Evolutionary conservation across 1,140 invertebrate species (phyloP).

Genomic region (Apis laboriosa): DNA sequence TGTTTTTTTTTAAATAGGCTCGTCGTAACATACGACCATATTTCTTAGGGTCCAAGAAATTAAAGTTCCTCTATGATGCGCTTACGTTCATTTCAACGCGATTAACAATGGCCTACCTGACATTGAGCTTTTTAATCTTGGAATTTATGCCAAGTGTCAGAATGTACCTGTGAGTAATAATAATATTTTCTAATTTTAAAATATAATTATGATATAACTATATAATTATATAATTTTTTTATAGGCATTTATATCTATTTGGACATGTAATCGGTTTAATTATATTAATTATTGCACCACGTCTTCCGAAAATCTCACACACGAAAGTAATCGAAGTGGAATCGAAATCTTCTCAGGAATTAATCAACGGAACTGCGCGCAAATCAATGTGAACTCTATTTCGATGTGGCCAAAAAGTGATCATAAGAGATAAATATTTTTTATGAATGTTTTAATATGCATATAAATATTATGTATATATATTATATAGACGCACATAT

Average conservation of each 20-base stretch:
- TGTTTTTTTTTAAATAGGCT: slow-evolving; percentile 78
- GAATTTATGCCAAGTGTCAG: slow-evolving; percentile 87
- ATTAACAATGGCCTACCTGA: slow-evolving; percentile 91
- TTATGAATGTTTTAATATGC: slow-evolving; percentile 61
- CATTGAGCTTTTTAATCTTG: slow-evolving; percentile 94
- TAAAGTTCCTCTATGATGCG: slow-evolving; percentile 89
- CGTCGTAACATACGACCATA: slow-evolving; percentile 88
- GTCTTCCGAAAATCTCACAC: slow-evolving; percentile 57
- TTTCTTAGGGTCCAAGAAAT: slow-evolving; percentile 85
- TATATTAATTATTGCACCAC: slow-evolving; percentile 82
- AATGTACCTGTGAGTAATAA: slow-evolving; percentile 85
- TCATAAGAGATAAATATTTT: slow-evolving; percentile 62
- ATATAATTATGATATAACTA: neutral
- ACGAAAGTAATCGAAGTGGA: slow-evolving; percentile 4
- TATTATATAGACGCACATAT: slow-evolving; percentile 23
- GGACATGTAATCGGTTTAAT: slow-evolving; percentile 82
- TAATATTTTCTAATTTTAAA: neutral
- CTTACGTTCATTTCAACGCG: slow-evolving; percentile 90
- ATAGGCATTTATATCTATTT: slow-evolving; percentile 82
- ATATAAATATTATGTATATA: slow-evolving; percentile 40
- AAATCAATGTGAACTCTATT: slow-evolving; percentile 54
- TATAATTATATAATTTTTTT: slow-evolving; percentile 35
- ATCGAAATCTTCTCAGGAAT: slow-evolving; percentile 36
- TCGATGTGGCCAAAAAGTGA: neutral
- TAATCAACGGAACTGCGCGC: slow-evolving; percentile 61